Evolutionary conservation across 2,888 invertebrate genomes (phyloP).

Genomic region (Calliphora vomitoria): DNA sequence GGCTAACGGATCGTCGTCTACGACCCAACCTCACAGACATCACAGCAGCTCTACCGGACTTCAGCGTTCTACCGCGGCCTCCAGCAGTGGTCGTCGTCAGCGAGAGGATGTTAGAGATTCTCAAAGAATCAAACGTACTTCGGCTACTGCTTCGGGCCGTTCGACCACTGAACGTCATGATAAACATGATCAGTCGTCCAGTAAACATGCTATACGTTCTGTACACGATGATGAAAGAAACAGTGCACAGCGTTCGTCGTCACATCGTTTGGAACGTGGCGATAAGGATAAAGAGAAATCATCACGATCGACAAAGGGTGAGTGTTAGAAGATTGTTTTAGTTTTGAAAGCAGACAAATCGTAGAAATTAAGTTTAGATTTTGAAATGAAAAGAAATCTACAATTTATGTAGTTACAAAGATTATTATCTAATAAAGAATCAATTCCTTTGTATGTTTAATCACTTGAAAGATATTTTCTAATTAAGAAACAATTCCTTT

Average conservation of each 20-base stretch:
- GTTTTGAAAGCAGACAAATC: background rate
- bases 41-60: conserved; percentile 59
- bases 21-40: conserved; percentile 67
- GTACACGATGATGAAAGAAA: conserved; percentile 60
- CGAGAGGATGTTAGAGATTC: conserved; percentile 68
- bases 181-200: conserved; percentile 19
- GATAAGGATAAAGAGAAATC: conserved; percentile 77
- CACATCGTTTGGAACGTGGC: conserved; percentile 75
- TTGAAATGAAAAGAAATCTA: too few relatives aligned
- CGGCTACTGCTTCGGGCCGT: conserved; percentile 50
- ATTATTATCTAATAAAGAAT: too few relatives aligned
- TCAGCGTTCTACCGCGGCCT: conserved; percentile 68
- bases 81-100: conserved; percentile 65
- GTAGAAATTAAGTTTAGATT: too few relatives aligned
- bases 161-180: conserved; percentile 45
- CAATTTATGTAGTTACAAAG: too few relatives aligned
- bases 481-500: too few relatives aligned
- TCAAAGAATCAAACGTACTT: conserved; percentile 55
- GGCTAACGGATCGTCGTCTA: conserved; percentile 22
- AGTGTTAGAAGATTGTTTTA: background rate
- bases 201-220: conserved; percentile 53
- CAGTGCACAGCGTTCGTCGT: conserved; percentile 73
- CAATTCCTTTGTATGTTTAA: too few relatives aligned
- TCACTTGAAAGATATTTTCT: too few relatives aligned
- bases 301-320: conserved; percentile 77